These are phyloP conservation scores for Atlantisia rogersi DNA, from an alignment of 2,113 vertebrate species.

Conservation along the genomic window DNA sequence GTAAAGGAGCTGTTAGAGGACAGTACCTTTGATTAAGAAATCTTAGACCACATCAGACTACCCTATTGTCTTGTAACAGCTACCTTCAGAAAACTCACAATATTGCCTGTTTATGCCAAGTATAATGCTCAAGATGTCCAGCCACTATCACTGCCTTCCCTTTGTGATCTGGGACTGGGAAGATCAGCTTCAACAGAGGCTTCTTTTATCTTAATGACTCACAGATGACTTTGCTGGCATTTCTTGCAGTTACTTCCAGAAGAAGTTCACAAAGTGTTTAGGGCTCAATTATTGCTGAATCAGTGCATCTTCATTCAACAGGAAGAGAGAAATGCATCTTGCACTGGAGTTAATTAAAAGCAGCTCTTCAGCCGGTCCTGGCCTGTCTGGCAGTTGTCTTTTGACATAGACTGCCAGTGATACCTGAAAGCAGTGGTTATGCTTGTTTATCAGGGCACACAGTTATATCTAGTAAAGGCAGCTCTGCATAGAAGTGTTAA, in stretches of 20 bases:
- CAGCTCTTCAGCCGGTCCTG: conserved; percentile 47
- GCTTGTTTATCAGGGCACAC: neutral
- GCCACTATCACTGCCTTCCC: neutral
- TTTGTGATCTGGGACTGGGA: neutral
- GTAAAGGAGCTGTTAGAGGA: neutral
- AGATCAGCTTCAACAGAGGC: neutral
- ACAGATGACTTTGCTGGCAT: conserved; percentile 66
- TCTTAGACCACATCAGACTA: conserved; percentile 9
- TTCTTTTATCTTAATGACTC: conserved; percentile 52
- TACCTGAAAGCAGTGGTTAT: conserved; percentile 36
- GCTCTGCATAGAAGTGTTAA: neutral
- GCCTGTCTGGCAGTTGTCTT: neutral
- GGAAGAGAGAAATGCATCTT: conserved; percentile 51
- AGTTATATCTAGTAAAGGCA: neutral
- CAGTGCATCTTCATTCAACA: conserved; percentile 67
- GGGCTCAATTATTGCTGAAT: conserved; percentile 72
- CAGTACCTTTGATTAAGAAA: conserved; percentile 22
- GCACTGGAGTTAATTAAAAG: conserved; percentile 72
- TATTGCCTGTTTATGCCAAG: neutral
- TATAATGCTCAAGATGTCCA: neutral
- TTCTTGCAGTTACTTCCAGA: conserved; percentile 3
- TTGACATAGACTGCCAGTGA: neutral
- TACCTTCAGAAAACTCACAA: conserved; percentile 5
- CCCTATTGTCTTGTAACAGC: neutral
- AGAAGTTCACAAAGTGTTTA: conserved; percentile 58